Evolutionary conservation across 2,113 vertebrate genomes (phyloP).

Genomic region (Dissostichus mawsoni): DNA sequence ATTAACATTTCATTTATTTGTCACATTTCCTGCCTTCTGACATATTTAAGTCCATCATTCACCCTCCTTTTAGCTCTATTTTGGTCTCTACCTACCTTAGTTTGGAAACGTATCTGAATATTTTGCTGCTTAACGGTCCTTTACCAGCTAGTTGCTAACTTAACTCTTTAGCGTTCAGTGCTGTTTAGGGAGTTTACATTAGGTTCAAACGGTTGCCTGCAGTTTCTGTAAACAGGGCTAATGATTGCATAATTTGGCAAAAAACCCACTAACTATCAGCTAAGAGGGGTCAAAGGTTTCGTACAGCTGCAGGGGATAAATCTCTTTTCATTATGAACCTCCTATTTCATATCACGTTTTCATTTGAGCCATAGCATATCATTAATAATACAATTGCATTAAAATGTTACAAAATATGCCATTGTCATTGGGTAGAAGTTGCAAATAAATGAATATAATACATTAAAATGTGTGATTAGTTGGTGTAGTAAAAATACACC

Average conservation of each 20-base stretch:
- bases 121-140: not conserved
- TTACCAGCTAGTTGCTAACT: not conserved
- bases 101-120: not conserved
- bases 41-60: not conserved
- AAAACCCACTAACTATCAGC: not conserved
- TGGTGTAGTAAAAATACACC: not conserved
- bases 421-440: not conserved
- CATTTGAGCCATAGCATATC: not conserved
- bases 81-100: not conserved
- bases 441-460: not conserved
- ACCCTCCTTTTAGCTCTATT: too few species aligned
- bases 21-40: not conserved
- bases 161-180: not conserved
- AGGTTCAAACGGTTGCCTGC: not conserved
- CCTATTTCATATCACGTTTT: not conserved
- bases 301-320: not conserved
- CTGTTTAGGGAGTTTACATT: not conserved
- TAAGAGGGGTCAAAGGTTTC: not conserved
- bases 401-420: not conserved
- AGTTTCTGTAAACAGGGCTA: not conserved
- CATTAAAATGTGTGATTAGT: not conserved
- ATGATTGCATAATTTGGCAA: not conserved
- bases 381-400: not conserved
- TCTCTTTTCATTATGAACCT: not conserved
- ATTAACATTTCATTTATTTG: too few species aligned